phyloP scores from a whole-genome alignment of 2,113 vertebrate genomes.

The Pituophis catenifer region DNA sequence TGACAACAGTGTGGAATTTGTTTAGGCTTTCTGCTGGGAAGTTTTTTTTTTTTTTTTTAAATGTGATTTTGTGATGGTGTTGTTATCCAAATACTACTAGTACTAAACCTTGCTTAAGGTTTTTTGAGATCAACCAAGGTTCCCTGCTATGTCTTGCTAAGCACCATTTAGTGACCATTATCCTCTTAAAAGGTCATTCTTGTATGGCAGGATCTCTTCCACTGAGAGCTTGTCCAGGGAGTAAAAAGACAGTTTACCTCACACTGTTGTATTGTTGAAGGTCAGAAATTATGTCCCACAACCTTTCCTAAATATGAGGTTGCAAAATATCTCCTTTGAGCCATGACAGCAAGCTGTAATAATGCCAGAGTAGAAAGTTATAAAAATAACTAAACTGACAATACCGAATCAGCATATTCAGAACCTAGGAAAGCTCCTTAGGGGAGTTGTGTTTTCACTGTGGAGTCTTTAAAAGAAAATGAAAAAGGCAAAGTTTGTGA shows the following conservation, averaged over 20 bases:
- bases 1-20: not conserved
- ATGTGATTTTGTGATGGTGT: not conserved
- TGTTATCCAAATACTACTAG: not conserved
- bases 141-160: not conserved
- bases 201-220: not conserved
- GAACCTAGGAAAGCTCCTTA: not conserved
- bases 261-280: not conserved
- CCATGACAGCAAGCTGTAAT: not conserved
- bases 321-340: not conserved
- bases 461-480: not conserved
- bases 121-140: not conserved
- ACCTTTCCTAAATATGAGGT: not conserved
- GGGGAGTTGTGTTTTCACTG: not conserved
- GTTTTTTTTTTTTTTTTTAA: not conserved
- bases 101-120: not conserved
- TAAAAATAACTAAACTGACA: not conserved
- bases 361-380: not conserved
- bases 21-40: not conserved
- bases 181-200: not conserved
- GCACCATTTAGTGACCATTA: not conserved
- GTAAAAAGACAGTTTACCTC: not conserved
- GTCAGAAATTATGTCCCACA: not conserved
- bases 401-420: not conserved
- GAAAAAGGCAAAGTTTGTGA: not conserved
- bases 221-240: no score